phyloP scores from a whole-genome alignment of 2,797 vertebrate genomes.

The Coilia nasus region DNA sequence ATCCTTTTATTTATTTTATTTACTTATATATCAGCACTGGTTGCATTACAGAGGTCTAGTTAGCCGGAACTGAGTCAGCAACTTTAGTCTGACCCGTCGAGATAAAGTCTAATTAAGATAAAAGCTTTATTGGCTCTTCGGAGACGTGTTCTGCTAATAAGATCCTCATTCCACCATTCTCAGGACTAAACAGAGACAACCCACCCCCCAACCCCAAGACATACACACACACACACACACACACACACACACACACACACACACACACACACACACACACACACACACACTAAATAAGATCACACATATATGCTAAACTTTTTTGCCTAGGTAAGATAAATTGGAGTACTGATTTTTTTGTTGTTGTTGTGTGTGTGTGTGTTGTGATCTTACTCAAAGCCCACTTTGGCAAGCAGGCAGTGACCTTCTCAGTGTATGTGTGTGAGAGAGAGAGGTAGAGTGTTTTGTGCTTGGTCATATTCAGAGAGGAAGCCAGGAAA shows the following conservation, averaged over 20 bases:
- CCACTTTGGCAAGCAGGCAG: not conserved
- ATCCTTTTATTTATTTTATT: slow-evolving; percentile 40
- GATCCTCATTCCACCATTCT: slow-evolving; percentile 54
- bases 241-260: slow-evolving; percentile 48
- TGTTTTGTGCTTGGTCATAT: slow-evolving; percentile 68
- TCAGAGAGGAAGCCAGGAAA: slow-evolving; percentile 63
- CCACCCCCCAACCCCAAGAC: not conserved
- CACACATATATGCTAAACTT: slow-evolving; percentile 61
- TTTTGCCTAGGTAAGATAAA: slow-evolving; percentile 76
- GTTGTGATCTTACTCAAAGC: slow-evolving; percentile 37
- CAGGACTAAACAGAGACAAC: not conserved
- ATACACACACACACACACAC: slow-evolving; percentile 48
- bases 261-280: slow-evolving; percentile 14
- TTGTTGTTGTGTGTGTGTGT: not conserved
- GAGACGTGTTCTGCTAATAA: slow-evolving; percentile 70
- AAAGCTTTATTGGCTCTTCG: slow-evolving; percentile 83
- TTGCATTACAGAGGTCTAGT: slow-evolving; percentile 53
- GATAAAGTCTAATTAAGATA: slow-evolving; percentile 86
- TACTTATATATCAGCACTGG: slow-evolving; percentile 54
- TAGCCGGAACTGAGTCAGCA: slow-evolving; percentile 61
- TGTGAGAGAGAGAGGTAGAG: slow-evolving; percentile 16
- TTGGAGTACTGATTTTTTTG: slow-evolving; percentile 65
- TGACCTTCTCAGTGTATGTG: not conserved
- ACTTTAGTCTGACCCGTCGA: slow-evolving; percentile 64
- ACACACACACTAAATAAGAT: slow-evolving; percentile 44